Conservation (phyloP, 2,888 invertebrate species). For the Cataglyphis livida region DNA sequence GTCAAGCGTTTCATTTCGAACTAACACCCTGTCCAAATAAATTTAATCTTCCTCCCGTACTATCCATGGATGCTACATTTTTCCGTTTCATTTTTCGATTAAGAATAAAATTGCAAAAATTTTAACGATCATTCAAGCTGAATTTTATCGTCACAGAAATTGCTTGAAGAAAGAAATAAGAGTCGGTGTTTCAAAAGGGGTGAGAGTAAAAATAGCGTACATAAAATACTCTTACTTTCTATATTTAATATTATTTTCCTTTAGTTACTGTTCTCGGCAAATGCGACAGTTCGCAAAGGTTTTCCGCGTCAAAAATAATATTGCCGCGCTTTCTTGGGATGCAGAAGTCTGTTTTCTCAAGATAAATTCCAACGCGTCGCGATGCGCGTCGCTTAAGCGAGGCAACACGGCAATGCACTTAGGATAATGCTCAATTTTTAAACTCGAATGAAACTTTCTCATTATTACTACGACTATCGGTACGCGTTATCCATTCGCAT, state of each 20-base stretch:
- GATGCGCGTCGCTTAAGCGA: conserved; percentile 38
- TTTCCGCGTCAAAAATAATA: conserved; percentile 13
- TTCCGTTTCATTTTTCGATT: conserved; percentile 6
- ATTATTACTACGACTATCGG: conserved; percentile 43
- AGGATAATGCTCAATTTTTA: conserved; percentile 55
- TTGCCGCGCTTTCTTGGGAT: conserved; percentile 3
- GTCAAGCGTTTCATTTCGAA: conserved; percentile 7
- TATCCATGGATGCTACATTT: not conserved
- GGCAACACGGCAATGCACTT: conserved; percentile 51
- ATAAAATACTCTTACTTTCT: not conserved
- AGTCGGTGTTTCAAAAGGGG: not conserved
- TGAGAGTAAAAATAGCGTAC: not conserved
- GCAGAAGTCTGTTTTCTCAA: conserved; percentile 27
- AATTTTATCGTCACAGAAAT: not conserved
- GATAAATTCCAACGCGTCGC: conserved; percentile 48
- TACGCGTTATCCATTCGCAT: conserved; percentile 27
- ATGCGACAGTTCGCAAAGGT: conserved; percentile 15
- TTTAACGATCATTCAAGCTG: not conserved
- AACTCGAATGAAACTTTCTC: conserved; percentile 37
- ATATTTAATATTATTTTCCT: conserved; percentile 5
- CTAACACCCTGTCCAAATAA: not conserved
- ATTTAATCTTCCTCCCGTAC: not conserved
- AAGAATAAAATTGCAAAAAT: not conserved
- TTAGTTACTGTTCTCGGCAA: not conserved
- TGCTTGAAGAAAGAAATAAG: not conserved